phyloP scores from a whole-genome alignment of 1,140 invertebrate genomes.

The Caenorhabditis remanei region DNA sequence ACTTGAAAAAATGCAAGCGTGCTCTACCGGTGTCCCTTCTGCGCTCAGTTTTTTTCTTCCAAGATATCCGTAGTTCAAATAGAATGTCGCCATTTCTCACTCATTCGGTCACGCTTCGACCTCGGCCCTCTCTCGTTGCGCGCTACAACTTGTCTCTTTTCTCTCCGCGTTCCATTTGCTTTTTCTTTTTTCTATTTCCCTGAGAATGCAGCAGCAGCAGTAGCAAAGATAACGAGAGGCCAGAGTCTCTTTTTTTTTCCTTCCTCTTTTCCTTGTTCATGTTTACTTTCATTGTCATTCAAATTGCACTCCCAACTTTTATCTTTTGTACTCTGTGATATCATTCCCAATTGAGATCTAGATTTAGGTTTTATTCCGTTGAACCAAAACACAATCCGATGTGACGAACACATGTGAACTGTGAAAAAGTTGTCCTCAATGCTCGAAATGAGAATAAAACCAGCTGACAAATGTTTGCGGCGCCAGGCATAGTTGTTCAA shows the following conservation, averaged over 20 bases:
- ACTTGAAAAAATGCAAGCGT: neutral
- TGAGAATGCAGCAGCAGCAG: conserved; percentile 1
- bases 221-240: neutral
- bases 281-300: conserved; percentile 52
- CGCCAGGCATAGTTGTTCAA: conserved; percentile 50
- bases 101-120: conserved; percentile 53
- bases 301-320: neutral
- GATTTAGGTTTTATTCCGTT: neutral
- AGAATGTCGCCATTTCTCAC: conserved; percentile 51
- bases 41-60: neutral
- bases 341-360: neutral
- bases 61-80: conserved; percentile 50
- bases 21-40: conserved; percentile 15
- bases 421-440: neutral
- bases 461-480: conserved; percentile 48
- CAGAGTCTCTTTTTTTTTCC: neutral
- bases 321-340: conserved; percentile 16
- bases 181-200: conserved; percentile 2
- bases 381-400: neutral
- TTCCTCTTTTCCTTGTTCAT: conserved; percentile 9
- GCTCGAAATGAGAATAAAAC: conserved; percentile 34
- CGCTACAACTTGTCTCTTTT: conserved; percentile 49
- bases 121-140: conserved; percentile 6
- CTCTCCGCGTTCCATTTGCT: conserved; percentile 52
- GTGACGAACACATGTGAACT: neutral